Evolutionary conservation across 2,113 vertebrate genomes (phyloP).

Genomic region (Ptilorrhoa leucosticta): DNA sequence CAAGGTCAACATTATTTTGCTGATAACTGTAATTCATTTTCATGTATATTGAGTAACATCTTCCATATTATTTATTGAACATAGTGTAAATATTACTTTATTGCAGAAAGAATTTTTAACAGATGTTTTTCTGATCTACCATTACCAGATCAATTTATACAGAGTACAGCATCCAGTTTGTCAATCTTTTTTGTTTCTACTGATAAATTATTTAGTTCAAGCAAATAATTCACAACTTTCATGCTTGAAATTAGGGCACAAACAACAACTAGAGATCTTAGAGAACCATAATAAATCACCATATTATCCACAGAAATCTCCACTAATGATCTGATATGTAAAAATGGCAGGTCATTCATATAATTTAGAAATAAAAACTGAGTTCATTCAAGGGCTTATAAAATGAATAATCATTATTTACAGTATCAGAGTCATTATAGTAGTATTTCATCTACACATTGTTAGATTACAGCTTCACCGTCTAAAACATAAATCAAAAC

Average conservation of each 20-base stretch:
- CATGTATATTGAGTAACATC: not conserved
- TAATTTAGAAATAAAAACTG: constrained; percentile 32
- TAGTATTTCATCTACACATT: not conserved
- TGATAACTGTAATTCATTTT: not conserved
- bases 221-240: not conserved
- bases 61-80: not conserved
- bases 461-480: not conserved
- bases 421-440: not conserved
- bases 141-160: not conserved
- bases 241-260: constrained; percentile 13
- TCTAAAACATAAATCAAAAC: not conserved
- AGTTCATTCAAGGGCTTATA: not conserved
- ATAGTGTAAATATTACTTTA: not conserved
- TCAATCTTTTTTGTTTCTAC: constrained; percentile 16
- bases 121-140: not conserved
- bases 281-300: constrained; percentile 12
- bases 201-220: constrained; percentile 21
- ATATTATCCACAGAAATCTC: constrained; percentile 18
- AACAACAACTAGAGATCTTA: not conserved
- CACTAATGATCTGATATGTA: not conserved
- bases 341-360: constrained; percentile 5
- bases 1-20: not conserved
- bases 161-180: not conserved
- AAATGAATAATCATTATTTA: not conserved
- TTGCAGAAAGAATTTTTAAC: not conserved